Conservation (phyloP, 2,888 invertebrate genomes). For the Limenitis camilla region DNA sequence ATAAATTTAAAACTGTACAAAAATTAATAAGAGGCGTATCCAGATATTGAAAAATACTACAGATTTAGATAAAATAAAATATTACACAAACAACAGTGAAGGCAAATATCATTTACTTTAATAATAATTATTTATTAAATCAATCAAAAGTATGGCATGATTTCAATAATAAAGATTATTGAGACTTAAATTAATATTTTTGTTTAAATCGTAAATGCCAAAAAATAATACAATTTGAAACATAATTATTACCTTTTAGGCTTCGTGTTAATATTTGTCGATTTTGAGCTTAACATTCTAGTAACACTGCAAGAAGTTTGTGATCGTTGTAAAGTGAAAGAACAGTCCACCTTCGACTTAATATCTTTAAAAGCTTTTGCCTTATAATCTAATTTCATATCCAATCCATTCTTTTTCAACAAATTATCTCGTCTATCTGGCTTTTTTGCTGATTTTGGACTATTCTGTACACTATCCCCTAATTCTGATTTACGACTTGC, state of each 20-base stretch:
- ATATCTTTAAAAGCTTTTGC: slow-evolving; percentile 87
- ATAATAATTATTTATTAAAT: too few species aligned
- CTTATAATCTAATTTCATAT: slow-evolving; percentile 84
- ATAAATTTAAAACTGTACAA: too few species aligned
- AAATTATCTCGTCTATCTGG: slow-evolving; percentile 82
- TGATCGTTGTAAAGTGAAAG: slow-evolving; percentile 65
- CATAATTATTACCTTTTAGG: slow-evolving; percentile 58
- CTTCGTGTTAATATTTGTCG: slow-evolving; percentile 57
- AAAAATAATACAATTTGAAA: neutral
- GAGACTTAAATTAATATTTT: too few species aligned
- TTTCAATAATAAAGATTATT: too few species aligned
- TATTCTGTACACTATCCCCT: slow-evolving; percentile 72
- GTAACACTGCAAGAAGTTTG: slow-evolving; percentile 68
- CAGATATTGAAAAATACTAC: too few species aligned
- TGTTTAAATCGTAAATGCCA: too few species aligned
- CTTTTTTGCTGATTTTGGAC: slow-evolving; percentile 75
- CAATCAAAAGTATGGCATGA: too few species aligned
- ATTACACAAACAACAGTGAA: too few species aligned
- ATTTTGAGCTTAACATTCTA: slow-evolving; percentile 65
- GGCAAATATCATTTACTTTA: too few species aligned
- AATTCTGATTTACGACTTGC: slow-evolving; percentile 71
- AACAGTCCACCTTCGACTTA: slow-evolving; percentile 86
- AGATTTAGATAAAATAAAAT: too few species aligned
- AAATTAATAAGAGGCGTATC: too few species aligned
- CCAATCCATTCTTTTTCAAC: slow-evolving; percentile 71